phyloP scores from a whole-genome alignment of 2,888 invertebrate genomes.

The Sarcophaga rosellei region DNA sequence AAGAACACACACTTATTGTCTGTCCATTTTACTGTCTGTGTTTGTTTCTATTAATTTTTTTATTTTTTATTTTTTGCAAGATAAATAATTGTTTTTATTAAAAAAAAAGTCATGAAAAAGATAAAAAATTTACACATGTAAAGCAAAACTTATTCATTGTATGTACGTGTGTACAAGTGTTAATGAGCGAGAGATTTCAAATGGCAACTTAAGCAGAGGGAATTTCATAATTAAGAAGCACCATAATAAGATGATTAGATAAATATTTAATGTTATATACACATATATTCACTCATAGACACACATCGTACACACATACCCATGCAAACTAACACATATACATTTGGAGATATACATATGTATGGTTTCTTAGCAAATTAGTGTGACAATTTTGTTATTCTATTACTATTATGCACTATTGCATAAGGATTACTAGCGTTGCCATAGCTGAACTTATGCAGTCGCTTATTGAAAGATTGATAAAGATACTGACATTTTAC shows the following conservation, averaged over 20 bases:
- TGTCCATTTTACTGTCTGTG: not conserved
- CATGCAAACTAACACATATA: not conserved
- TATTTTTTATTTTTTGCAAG: not conserved
- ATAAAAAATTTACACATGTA: conserved; percentile 21
- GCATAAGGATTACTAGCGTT: too few relatives aligned
- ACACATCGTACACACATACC: not conserved
- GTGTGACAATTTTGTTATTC: too few relatives aligned
- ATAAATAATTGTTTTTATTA: not conserved
- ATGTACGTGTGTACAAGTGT: not conserved
- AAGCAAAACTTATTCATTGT: not conserved
- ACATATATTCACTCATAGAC: not conserved
- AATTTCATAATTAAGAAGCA: conserved; percentile 46
- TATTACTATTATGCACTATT: too few relatives aligned
- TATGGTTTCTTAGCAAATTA: not conserved
- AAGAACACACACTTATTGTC: not conserved
- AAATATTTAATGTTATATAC: conserved; percentile 23
- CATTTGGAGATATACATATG: not conserved
- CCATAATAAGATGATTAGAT: conserved; percentile 59
- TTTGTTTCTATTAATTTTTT: conserved; percentile 11
- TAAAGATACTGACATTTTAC: too few relatives aligned
- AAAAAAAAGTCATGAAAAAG: conserved; percentile 4
- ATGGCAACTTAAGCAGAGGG: not conserved
- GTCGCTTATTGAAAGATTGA: too few relatives aligned
- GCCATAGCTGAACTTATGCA: too few relatives aligned
- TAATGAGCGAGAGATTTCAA: not conserved